Base-by-base conservation (phyloP, 1,140 invertebrate species). In the Cyclargus thomasi region DNA sequence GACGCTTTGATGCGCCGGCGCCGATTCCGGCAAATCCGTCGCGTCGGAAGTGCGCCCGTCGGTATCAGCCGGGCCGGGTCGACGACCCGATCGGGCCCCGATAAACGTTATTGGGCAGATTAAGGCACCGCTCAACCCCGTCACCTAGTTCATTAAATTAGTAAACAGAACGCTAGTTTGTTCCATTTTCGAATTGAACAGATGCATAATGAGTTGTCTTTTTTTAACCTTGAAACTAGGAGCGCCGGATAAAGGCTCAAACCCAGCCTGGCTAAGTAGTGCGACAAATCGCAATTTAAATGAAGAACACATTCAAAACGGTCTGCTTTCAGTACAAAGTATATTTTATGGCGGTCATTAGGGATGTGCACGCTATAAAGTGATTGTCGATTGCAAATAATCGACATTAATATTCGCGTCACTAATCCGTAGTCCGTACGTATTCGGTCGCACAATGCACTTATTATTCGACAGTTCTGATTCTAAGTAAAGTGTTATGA, bases 21-120 rank as follows among this genome's bases (percentile, higher is more conserved):
- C 80, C 87, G 87, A 88, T 90, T 90, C 87, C 85, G 85, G 85
- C 86, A 87, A 90, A 88, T 88, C 85, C 85, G 87, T 88, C 87
- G 82, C 79, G 83, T 90, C 87, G 87, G 87, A 90, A 90, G 87
- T 90, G 83, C 83, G 83, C 80, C 74, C 69, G 79, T 75, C 81
- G 80, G 77, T 77, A 71, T 77, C 80, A 79, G 82, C 80, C 75
- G 78, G 76, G 39, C 3, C 75, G 77, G 81, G 84, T 83, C 87
- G 74, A 73, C 79, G 83, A 90, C 84, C 86, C 84, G 76, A 84
- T 83, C 79, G 77, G 70, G 83, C 78, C 78, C 79, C 78, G 80
- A 83, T 85, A 83, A 74, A 69, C 74, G 69, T 80, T 79, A 81
- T 83, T 82, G 76, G 72, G 70, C 73, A 79, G 81, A 85, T 86